Base-by-base conservation (phyloP, 2,113 vertebrate species). In the Hypomesus transpacificus region DNA sequence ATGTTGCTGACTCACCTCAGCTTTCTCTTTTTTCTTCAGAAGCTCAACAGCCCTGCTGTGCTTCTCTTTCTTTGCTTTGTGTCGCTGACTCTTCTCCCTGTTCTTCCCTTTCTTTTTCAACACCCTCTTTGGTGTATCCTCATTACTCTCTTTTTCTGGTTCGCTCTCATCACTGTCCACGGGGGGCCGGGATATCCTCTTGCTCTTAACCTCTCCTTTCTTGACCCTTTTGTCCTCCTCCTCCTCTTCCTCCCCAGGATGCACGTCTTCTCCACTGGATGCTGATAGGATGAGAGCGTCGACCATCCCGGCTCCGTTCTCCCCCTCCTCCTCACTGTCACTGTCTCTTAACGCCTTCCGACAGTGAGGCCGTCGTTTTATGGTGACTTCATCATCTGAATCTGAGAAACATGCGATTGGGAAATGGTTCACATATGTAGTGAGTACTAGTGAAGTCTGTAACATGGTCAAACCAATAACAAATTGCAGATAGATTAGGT, bases 321-420 rank as follows among this genome's bases (percentile, higher is more conserved):
- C 87, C 22, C 78, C 83, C 1, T 82, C 83, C 0, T 86, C 86
- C 63, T 91, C 95, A 2, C 83, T 88, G 71, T 99, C 96, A 0
- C 95, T 99, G 83, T 98, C 95, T 72, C 87, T 84, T 22, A 98
- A 87, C 21, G 93, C 86, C 34, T 93, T 94, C 68, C 87, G 93
- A 63, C 66, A 79, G 51, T 92, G 94, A 7, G 86, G 46, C 78
- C 94, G 98, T 64, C 93, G 94, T 80, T 77, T 82, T 8, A 93
- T 82, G 22, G 88, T 24, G 53, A 93, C 76, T 18, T 92, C 83
- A 87, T 96, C 95, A 51, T 98, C 97, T 13, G 94, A 96, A 85
- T 96, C 96, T 93, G 68, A 22, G 70, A 71, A 7, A 75, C 52
- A 73, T 61, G 39, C 9, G 9, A 46, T 46, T 46, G 39, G 39